Percentiles rank a stretch among this genome's conserved stretches.
Evolutionary conservation across 2,113 vertebrate species (phyloP).

Genomic region (Bombycilla garrulus): DNA sequence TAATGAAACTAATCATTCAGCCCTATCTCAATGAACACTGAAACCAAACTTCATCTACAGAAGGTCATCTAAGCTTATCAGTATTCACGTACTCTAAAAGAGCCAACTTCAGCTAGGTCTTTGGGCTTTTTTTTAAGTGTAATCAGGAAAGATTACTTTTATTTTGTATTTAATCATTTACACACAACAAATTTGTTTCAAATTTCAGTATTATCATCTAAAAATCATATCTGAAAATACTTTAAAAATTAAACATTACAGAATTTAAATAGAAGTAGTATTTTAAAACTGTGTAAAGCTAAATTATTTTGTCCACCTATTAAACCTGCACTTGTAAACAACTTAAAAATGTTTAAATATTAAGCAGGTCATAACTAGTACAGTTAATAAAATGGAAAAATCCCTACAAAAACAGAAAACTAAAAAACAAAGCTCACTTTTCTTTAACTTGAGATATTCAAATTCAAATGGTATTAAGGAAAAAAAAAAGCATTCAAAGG

Average conservation of each 20-base stretch:
- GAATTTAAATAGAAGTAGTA: background rate
- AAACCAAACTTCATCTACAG: background rate
- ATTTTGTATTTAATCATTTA: background rate
- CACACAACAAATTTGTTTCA: too few species aligned
- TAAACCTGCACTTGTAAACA: background rate
- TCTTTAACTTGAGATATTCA: background rate
- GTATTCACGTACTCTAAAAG: background rate
- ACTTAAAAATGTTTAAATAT: background rate
- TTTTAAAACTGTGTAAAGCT: background rate
- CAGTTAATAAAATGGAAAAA: background rate
- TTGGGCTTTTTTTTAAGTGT: background rate
- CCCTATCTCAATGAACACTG: background rate
- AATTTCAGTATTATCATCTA: background rate
- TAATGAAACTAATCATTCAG: background rate
- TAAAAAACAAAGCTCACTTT: background rate
- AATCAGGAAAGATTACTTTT: background rate
- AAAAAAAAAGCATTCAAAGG: background rate
- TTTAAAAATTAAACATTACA: background rate
- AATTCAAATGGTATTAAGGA: background rate
- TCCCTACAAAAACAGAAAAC: too few species aligned
- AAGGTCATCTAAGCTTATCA: background rate
- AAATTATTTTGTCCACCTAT: background rate
- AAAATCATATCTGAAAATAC: background rate
- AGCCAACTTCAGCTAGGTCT: background rate
- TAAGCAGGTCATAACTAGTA: background rate